Evolutionary conservation across 2,797 vertebrate species (phyloP).

Genomic region (Telmatherina bonti): DNA sequence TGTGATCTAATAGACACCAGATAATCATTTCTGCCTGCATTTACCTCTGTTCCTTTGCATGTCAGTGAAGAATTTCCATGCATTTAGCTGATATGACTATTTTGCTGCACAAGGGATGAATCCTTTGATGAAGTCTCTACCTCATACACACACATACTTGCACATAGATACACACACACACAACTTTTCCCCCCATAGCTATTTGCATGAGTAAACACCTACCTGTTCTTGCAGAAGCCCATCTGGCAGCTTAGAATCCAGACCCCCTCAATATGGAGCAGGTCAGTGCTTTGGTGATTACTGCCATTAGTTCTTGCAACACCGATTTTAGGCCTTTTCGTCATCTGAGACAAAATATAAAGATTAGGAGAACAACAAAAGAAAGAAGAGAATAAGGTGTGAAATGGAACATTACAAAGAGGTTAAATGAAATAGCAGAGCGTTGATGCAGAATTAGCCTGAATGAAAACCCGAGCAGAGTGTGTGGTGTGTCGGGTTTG

Average conservation of each 20-base stretch:
- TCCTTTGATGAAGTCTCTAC: slow-evolving; percentile 72
- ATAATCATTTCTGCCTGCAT: slow-evolving; percentile 25
- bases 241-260: slow-evolving; percentile 61
- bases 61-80: slow-evolving; percentile 56
- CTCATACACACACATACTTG: background rate
- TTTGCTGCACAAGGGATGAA: slow-evolving; percentile 76
- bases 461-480: slow-evolving; percentile 35
- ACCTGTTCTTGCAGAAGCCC: slow-evolving; percentile 38
- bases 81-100: slow-evolving; percentile 74
- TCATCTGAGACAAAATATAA: slow-evolving; percentile 25
- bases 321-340: slow-evolving; percentile 35
- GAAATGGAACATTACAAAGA: slow-evolving; percentile 17
- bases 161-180: background rate
- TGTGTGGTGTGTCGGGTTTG: slow-evolving; percentile 6
- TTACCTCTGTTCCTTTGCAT: slow-evolving; percentile 22
- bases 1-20: background rate
- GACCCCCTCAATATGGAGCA: slow-evolving; percentile 64
- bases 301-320: slow-evolving; percentile 57
- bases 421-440: slow-evolving; percentile 30
- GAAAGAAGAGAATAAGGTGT: slow-evolving; percentile 1
- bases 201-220: slow-evolving; percentile 51
- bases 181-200: background rate
- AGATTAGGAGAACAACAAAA: background rate
- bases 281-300: slow-evolving; percentile 56
- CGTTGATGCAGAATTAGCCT: background rate